Conservation (phyloP, 2,797 vertebrate genomes). For the Atherinosoma microstoma region DNA sequence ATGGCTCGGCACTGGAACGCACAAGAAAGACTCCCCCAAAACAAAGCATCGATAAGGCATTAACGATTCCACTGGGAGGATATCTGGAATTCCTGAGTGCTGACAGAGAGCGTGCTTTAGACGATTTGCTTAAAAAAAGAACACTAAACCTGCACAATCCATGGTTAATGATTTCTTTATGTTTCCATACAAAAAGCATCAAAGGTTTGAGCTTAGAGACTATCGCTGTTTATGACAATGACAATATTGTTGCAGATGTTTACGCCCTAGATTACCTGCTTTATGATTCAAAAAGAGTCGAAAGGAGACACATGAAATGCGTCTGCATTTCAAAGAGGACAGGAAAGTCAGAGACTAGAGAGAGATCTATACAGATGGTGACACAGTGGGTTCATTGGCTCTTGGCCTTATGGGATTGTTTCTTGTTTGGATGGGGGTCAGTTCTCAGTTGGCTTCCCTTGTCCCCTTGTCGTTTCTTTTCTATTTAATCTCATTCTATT, state of each 20-base stretch:
- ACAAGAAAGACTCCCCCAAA: conserved; percentile 58
- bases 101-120: conserved; percentile 24
- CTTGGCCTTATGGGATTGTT: conserved; percentile 75
- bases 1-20: conserved; percentile 65
- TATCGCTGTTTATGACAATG: conserved; percentile 13
- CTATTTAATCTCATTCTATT: conserved; percentile 43
- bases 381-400: conserved; percentile 81
- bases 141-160: neutral
- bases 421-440: conserved; percentile 77
- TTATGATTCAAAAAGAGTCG: conserved; percentile 32
- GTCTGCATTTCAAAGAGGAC: conserved; percentile 37
- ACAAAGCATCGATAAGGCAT: conserved; percentile 50
- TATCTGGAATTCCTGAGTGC: conserved; percentile 23
- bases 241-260: conserved; percentile 25
- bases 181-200: conserved; percentile 24
- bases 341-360: conserved; percentile 41
- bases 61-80: conserved; percentile 47
- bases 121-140: conserved; percentile 14
- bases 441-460: conserved; percentile 65
- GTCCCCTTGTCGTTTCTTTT: conserved; percentile 56
- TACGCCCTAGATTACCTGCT: conserved; percentile 22
- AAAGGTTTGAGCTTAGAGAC: conserved; percentile 9
- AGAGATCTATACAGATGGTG: conserved; percentile 78
- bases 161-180: conserved; percentile 20
- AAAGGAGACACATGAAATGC: conserved; percentile 37